Evolutionary conservation across 1,140 invertebrate species (phyloP).

Genomic region (Brachionus rubens): DNA sequence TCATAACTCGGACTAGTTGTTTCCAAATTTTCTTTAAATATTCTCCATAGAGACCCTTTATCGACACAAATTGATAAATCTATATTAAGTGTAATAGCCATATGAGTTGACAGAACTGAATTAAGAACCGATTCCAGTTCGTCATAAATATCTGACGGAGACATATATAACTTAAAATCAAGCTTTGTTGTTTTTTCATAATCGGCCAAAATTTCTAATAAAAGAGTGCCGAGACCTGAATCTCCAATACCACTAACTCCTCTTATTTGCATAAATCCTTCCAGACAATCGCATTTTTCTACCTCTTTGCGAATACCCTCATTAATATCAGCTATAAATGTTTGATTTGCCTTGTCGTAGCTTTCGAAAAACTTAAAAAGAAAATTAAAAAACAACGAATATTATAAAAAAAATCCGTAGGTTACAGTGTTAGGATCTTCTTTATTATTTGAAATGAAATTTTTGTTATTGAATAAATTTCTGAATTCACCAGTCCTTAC

Average conservation of each 20-base stretch:
- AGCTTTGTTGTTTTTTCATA: neutral
- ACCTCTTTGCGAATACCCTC: neutral
- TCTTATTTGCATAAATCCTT: neutral
- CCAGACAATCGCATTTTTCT: neutral
- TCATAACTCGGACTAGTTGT: too few relatives aligned
- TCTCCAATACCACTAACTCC: neutral
- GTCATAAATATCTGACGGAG: neutral
- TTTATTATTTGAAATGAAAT: neutral
- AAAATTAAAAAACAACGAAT: too few relatives aligned
- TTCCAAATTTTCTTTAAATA: too few relatives aligned
- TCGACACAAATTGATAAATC: too few relatives aligned
- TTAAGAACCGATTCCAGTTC: neutral
- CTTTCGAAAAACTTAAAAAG: neutral
- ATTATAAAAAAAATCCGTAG: neutral
- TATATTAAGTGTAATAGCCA: neutral
- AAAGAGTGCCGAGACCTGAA: neutral
- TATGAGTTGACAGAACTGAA: neutral
- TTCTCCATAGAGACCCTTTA: too few relatives aligned
- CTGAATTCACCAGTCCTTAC: neutral
- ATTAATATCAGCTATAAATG: neutral
- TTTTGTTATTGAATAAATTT: slow-evolving; percentile 13
- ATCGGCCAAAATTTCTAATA: neutral
- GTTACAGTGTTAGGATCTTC: neutral
- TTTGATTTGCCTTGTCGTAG: neutral
- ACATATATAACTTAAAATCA: neutral